Base-by-base conservation (phyloP, 2,797 vertebrate species). In the Megalops cyprinoides region DNA sequence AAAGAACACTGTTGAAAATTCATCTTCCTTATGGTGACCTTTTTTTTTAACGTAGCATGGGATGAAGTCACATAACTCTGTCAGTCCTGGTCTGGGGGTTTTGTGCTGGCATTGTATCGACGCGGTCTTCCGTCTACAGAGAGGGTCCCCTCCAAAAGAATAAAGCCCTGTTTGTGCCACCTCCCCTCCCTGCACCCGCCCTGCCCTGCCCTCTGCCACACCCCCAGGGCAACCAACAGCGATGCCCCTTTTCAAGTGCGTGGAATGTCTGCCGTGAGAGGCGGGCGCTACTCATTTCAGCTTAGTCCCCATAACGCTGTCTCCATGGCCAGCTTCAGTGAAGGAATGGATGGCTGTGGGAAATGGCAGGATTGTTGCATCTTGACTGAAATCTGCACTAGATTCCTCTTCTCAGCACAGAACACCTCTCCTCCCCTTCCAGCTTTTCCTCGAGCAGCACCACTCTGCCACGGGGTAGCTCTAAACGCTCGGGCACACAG, bases 21-120 rank as follows among this genome's bases (percentile, higher is more conserved):
- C 79, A 85, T 83, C 91, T 92, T 91, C 89, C 84, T 87, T 90
- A 90, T 89, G 88, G 85, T 93, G 91, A 91, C 89, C 88, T 87
- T 93, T 92, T 92, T 88, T 90, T 88, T 73, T 73, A 91, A 85
- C 82, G 92, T 93, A 94, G 93, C 94, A 93, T 94, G 60, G 53
- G 60, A 42, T 62, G 80, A 74, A 28, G 69, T 23, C 51, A 20
- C 60, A 51, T 67, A 14, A 60, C 58, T 79, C 31, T 79, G 76
- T 69, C 77, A 49, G 28, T 65, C 18, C 20, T 48, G 44, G 77
- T n/a, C 48, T 39, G 60, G 37, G 25, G 18, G 18, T 56, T 44
- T 76, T 6, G 28, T 34, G 53, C 78, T 74, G 9, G 58, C 58
- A 15, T 62, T 1, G 4, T 51, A 74, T 15, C 94, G 84, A 86